Percentiles rank a stretch among this genome's conserved stretches.
Conservation (phyloP, 1,140 invertebrate species). For the Apis laboriosa region DNA sequence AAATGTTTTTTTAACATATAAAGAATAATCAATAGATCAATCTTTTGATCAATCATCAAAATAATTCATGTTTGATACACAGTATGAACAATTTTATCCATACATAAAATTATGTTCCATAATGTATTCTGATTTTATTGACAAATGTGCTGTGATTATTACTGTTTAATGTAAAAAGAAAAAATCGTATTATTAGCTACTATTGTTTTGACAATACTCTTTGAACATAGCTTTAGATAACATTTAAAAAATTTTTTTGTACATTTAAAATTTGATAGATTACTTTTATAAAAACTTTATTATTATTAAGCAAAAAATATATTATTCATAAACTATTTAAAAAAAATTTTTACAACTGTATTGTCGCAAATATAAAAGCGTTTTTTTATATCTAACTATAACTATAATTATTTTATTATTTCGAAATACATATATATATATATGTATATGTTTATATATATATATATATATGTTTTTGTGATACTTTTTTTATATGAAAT, state of each 20-base stretch:
- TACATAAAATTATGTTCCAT: conserved; percentile 51
- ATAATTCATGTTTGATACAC: conserved; percentile 29
- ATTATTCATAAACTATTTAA: not conserved
- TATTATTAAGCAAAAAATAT: not conserved
- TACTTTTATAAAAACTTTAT: not conserved
- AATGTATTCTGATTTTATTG: conserved; percentile 54
- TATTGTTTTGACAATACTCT: conserved; percentile 54
- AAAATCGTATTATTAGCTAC: conserved; percentile 35
- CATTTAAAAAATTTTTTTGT: not conserved
- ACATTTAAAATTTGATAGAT: conserved; percentile 18
- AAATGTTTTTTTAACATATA: conserved; percentile 27
- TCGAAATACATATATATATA: not conserved
- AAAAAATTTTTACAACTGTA: conserved; percentile 11
- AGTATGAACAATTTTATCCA: conserved; percentile 20
- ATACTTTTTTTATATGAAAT: conserved; percentile 49
- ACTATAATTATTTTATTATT: not conserved
- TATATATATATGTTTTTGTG: conserved; percentile 35
- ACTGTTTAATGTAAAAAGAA: conserved; percentile 38
- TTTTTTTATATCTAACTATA: not conserved
- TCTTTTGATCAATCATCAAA: not conserved
- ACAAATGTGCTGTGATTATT: conserved; percentile 64
- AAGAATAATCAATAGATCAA: conserved; percentile 12
- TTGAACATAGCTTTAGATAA: not conserved
- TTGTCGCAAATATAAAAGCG: not conserved
- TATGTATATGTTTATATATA: not conserved